Evolutionary conservation across 2,797 vertebrate genomes (phyloP), one percentile per base, ranked within the genome.

Genomic region (Columba guinea): DNA sequence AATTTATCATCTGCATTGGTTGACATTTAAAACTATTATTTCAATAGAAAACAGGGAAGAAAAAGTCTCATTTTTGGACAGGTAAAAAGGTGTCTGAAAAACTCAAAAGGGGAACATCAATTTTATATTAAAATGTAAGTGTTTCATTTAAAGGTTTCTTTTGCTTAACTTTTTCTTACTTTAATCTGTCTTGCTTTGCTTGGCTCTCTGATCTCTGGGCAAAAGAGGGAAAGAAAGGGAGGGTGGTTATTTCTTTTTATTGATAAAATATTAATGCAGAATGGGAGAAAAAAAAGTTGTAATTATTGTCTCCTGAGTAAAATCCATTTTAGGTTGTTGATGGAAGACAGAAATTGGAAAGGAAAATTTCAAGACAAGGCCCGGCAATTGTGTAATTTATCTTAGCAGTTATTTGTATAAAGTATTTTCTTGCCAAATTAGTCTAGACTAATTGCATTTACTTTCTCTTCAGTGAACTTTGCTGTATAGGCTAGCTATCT

Each of bases 401-500:
- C n/a, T 14, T 62, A 67, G 59, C 30, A 65, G 10, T 44, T 85
- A 84, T 70, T 90, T 79, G 22, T 87, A 92, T 91, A 64, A 49
- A 67, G 19, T 77, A 82, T 85, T 5, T 62, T 87, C 16, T 64
- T 70, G 56, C 77, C 44, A 87, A 48, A 94, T 94, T 94, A 89
- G 91, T 77, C 62, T 76, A 83, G 60, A 84, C 69, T 90, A 56
- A 53, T 46, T 79, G 27, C 24, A 23, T 24, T 95, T 71, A 81
- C 27, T 87, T 93, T 56, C 65, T 92, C 30, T 94, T 80, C 83
- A 85, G 44, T 53, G 71, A 77, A 74, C 37, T 85, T 41, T 94
- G 28, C 12, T 76, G 8, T n/a, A 32, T 51, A 73, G 65, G 13
- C 12, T 88, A 63, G 77, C 65, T 96, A 69, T 81, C 35, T 76